Evolutionary conservation across 2,888 invertebrate genomes (phyloP).

Genomic region (Drosophila stalkeri): DNA sequence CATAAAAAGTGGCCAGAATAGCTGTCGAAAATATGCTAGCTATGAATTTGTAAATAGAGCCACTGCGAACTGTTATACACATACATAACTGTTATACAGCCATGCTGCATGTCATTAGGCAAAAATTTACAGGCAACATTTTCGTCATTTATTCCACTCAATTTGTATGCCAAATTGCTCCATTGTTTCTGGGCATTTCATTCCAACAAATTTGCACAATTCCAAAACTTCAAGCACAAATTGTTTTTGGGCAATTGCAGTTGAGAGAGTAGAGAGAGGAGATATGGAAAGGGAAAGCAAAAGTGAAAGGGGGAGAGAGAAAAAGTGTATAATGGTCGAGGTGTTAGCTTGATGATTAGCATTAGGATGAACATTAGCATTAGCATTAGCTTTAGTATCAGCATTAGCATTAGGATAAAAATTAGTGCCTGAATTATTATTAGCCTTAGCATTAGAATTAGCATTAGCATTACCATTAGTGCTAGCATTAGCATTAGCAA

Average conservation of each 20-base stretch:
- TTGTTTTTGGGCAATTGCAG: background rate
- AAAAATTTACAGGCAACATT: slow-evolving; percentile 10
- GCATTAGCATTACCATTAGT: too few relatives aligned
- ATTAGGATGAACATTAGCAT: too few relatives aligned
- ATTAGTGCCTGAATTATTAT: too few relatives aligned
- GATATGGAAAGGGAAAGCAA: background rate
- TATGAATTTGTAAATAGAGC: slow-evolving; percentile 47
- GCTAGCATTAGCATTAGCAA: too few relatives aligned
- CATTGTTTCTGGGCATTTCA: slow-evolving; percentile 5
- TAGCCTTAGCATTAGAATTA: too few relatives aligned
- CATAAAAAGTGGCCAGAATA: slow-evolving; percentile 39
- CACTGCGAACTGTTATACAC: slow-evolving; percentile 10
- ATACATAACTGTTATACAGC: slow-evolving; percentile 26
- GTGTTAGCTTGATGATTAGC: too few relatives aligned
- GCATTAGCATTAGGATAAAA: too few relatives aligned
- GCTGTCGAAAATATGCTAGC: slow-evolving; percentile 39
- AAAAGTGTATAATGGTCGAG: too few relatives aligned
- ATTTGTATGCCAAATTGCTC: slow-evolving; percentile 7
- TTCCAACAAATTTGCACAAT: background rate
- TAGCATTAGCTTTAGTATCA: too few relatives aligned
- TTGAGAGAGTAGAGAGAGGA: background rate
- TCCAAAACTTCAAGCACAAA: background rate
- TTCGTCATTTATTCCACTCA: background rate
- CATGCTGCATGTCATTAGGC: slow-evolving; percentile 3
- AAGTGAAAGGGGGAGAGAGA: background rate